These are phyloP conservation scores for Cydia strobilella DNA, from an alignment of 1,140 invertebrate species.

Conservation along the genomic window DNA sequence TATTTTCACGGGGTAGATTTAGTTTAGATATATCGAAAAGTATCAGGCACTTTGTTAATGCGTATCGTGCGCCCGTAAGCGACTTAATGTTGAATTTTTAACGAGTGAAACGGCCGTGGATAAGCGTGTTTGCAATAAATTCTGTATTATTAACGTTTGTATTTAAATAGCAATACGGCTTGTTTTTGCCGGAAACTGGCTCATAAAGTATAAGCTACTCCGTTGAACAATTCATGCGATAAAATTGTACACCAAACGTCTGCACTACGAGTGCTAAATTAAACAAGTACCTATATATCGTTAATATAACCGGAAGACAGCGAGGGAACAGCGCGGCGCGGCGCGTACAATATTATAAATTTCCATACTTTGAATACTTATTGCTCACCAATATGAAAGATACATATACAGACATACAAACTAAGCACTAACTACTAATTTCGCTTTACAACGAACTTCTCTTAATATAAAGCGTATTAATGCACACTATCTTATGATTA, in stretches of 20 bases:
- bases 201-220: slow-evolving; percentile 62
- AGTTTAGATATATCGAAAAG: background rate
- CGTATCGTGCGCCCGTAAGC: slow-evolving; percentile 49
- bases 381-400: background rate
- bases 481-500: no score
- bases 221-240: slow-evolving; percentile 61
- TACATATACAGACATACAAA: no score
- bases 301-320: slow-evolving; percentile 18
- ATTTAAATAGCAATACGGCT: slow-evolving; percentile 66
- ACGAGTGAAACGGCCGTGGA: slow-evolving; percentile 58
- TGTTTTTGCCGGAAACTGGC: slow-evolving; percentile 58
- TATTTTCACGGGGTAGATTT: background rate
- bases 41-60: slow-evolving; percentile 6
- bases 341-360: slow-evolving; percentile 52
- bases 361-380: background rate
- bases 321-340: background rate
- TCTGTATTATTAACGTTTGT: slow-evolving; percentile 66
- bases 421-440: no score
- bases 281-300: slow-evolving; percentile 25
- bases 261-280: slow-evolving; percentile 32
- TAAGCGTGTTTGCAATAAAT: slow-evolving; percentile 68
- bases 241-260: slow-evolving; percentile 29
- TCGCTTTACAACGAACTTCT: no score
- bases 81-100: slow-evolving; percentile 71
- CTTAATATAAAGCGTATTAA: no score